phyloP scores from a whole-genome alignment of 2,113 vertebrate genomes.

The Entomyzon cyanotis region DNA sequence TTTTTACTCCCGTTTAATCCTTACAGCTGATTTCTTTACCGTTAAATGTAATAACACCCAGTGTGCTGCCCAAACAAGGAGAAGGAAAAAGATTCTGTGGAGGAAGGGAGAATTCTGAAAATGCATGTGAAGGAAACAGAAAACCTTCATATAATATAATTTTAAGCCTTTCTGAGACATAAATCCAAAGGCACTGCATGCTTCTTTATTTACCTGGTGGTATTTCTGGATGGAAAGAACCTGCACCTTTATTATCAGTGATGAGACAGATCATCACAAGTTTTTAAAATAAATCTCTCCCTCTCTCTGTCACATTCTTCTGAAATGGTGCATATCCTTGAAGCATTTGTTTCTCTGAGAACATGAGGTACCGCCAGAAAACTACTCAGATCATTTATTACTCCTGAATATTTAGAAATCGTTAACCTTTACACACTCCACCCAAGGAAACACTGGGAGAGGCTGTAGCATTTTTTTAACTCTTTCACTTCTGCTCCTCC shows the following conservation, averaged over 20 bases:
- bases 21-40: not conserved
- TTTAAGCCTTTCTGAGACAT: not conserved
- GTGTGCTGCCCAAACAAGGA: not conserved
- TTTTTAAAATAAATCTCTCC: conserved; percentile 36
- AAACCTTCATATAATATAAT: not conserved
- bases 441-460: conserved; percentile 45
- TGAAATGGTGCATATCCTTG: conserved; percentile 61
- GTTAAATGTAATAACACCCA: not conserved
- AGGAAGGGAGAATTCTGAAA: not conserved
- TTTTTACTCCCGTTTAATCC: not conserved
- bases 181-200: not conserved
- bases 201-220: not conserved
- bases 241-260: not conserved
- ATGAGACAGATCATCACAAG: conserved; percentile 19
- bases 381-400: conserved; percentile 67
- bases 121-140: not conserved
- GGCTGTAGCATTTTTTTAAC: conserved; percentile 36
- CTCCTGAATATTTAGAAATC: conserved; percentile 68
- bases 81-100: not conserved
- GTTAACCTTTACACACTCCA: conserved; percentile 66
- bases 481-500: not conserved
- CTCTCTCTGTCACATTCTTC: conserved; percentile 62
- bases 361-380: conserved; percentile 65
- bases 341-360: conserved; percentile 55
- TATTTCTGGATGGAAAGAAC: not conserved